Evolutionary conservation across 2,113 vertebrate genomes (phyloP).

Genomic region (Ameiurus melas): DNA sequence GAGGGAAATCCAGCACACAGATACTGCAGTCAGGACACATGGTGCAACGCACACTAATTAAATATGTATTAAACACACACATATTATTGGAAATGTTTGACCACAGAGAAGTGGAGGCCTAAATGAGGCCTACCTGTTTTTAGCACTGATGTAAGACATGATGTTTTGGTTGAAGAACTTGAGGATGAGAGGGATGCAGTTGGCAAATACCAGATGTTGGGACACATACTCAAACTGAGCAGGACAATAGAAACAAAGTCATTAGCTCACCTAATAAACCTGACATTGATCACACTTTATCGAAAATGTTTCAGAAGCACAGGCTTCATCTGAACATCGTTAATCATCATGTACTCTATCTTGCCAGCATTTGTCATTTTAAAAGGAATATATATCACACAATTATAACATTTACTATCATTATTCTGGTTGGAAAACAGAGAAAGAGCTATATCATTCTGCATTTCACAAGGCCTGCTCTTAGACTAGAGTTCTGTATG

Average conservation of each 20-base stretch:
- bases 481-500: background rate
- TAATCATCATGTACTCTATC: background rate
- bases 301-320: background rate
- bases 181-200: conserved; percentile 97
- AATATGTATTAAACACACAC: conserved; percentile 22
- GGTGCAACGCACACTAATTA: background rate
- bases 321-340: background rate
- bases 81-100: background rate
- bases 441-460: background rate
- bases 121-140: conserved; percentile 84
- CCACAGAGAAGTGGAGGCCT: background rate
- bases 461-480: background rate
- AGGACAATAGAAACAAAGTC: background rate
- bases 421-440: background rate
- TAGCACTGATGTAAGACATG: conserved; percentile 95
- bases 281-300: background rate
- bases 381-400: background rate
- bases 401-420: background rate
- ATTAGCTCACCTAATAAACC: background rate
- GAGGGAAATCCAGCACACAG: conserved; percentile 88
- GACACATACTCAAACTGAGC: conserved; percentile 94
- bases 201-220: conserved; percentile 96
- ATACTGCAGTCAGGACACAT: conserved; percentile 74
- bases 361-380: background rate
- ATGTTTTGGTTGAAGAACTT: conserved; percentile 99